Percentiles rank a stretch among this genome's conserved stretches.
Evolutionary conservation across 2,888 invertebrate genomes (phyloP).

Genomic region (Epicampocera succincta): DNA sequence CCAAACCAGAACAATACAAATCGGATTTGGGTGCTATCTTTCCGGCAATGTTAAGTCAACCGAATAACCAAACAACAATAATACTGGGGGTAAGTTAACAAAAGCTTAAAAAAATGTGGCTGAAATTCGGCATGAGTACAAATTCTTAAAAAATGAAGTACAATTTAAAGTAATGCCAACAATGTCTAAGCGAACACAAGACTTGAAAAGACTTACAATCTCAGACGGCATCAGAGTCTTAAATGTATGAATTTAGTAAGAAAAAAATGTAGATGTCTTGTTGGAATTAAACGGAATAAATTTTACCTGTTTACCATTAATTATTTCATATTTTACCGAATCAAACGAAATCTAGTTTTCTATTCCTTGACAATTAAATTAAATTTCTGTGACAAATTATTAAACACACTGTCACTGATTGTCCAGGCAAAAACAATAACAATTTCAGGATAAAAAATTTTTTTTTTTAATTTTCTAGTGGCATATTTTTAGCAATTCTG

Average conservation of each 20-base stretch:
- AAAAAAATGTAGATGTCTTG: no score
- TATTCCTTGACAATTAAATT: no score
- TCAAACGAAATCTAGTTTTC: no score
- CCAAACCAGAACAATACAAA: slow-evolving; percentile 86
- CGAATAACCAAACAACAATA: slow-evolving; percentile 69
- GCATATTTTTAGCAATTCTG: no score
- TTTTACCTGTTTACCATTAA: no score
- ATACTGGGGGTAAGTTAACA: slow-evolving; percentile 77
- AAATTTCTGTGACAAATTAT: no score
- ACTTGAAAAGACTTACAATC: slow-evolving; percentile 28
- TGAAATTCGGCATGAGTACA: slow-evolving; percentile 15
- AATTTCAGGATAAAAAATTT: no score
- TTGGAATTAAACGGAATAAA: no score
- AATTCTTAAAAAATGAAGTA: slow-evolving; percentile 24
- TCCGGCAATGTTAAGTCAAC: slow-evolving; percentile 83
- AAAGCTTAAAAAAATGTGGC: slow-evolving; percentile 10
- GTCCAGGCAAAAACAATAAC: no score
- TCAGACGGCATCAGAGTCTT: slow-evolving; percentile 35
- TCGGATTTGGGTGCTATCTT: slow-evolving; percentile 83
- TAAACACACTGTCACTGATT: no score
- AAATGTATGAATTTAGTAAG: slow-evolving; percentile 18
- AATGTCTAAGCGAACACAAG: slow-evolving; percentile 35
- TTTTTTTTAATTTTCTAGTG: no score
- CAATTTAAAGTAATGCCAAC: slow-evolving; percentile 18
- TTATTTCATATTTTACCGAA: no score